Evolutionary conservation across 2,113 vertebrate genomes (phyloP), one percentile per base, ranked within the genome.

Genomic region (Pluvianellus socialis): DNA sequence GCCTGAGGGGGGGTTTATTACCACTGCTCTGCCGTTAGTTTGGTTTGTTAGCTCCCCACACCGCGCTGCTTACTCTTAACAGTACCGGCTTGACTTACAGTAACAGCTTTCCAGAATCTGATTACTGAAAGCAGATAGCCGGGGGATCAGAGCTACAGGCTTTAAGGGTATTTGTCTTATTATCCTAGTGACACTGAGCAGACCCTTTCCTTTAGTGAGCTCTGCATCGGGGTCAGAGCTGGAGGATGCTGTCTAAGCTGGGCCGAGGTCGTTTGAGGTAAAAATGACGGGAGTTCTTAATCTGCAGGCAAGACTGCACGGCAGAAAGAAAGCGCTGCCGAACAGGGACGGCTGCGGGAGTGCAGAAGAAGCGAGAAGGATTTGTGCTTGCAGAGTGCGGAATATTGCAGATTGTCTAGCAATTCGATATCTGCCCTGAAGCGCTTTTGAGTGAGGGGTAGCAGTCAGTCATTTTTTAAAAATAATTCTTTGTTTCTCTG

Each of bases 91-190:
- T 77, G 70, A 94, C 65, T 92, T 96, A 49, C 42, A 76, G 75
- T 53, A 79, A 92, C 85, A 91, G 96, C 79, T 96, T 94, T 88
- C 76, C 80, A 89, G 92, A 96, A 97, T 97, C 96, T 96, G 94
- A 97, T 97, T 98, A 98, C 88, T 50, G 74, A 83, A 97, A 97
- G 96, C 77, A 97, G 95, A 95, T 97, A 88, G 24, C 85, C 38
- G 1, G 42, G 55, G 96, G 94, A 98, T 97, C 95, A 96, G 94
- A 95, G 91, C 94, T 86, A 66, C 86, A 95, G 96, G 97, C 88
- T 97, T 98, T 96, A 91, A 91, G 80, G 83, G 71, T 94, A 97
- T 97, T 98, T 96, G 93, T 95, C 94, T 96, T 88, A 93, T 97
- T 97, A 96, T 96, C 90, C 89, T 17, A 95, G 86, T 96, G 95